Conservation (phyloP, 2,113 vertebrate genomes). For the Ailuropoda melanoleuca region DNA sequence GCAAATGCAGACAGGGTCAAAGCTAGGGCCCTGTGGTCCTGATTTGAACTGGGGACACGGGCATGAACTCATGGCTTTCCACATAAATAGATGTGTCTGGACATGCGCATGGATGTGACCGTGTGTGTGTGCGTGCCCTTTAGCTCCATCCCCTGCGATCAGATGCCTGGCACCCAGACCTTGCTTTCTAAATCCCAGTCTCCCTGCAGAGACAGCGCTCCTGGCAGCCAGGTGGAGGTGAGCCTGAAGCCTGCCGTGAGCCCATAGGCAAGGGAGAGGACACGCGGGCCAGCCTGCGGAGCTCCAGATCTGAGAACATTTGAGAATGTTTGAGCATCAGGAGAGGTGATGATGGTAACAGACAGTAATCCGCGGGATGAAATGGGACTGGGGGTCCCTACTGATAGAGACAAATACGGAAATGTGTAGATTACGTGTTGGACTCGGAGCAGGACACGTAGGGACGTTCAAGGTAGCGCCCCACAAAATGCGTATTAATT, state of each 20-base stretch:
- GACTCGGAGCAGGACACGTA: background rate
- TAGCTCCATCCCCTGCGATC: background rate
- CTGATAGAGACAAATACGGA: background rate
- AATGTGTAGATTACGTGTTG: too few species aligned
- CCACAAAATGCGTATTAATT: too few species aligned
- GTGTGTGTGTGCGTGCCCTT: too few species aligned
- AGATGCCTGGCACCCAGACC: background rate
- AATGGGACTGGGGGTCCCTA: accelerated
- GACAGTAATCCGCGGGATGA: accelerated
- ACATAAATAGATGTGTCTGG: background rate
- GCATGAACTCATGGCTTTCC: background rate
- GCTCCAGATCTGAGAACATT: background rate
- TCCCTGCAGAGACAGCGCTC: background rate
- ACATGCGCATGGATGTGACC: background rate
- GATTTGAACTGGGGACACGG: background rate
- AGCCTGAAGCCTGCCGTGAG: background rate
- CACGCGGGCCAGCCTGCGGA: background rate
- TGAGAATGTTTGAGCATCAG: background rate
- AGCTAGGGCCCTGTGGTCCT: background rate
- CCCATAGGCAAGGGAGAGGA: accelerated
- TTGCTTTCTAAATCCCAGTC: background rate
- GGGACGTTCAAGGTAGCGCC: accelerated
- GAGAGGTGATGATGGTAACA: background rate
- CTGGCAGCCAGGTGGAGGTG: background rate
- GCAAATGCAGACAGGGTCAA: background rate